These are phyloP conservation scores for Ecdyonurus torrentis DNA, from an alignment of 2,888 invertebrate genomes.

Conservation along the genomic window DNA sequence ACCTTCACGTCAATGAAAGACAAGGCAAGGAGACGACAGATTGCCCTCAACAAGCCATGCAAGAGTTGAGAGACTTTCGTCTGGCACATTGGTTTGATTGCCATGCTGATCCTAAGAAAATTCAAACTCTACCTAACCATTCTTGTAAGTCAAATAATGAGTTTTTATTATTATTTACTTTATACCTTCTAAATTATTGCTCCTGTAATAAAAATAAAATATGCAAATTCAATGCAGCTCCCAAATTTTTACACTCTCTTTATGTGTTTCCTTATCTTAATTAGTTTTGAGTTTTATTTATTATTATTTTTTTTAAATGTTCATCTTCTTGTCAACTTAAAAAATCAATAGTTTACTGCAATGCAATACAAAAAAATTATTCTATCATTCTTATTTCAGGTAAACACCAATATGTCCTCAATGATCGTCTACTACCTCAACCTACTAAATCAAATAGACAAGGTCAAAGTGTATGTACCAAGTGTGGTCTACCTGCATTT, in stretches of 20 bases:
- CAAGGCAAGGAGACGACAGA: not conserved
- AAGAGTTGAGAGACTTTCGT: not conserved
- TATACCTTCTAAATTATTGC: no score
- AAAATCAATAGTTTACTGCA: no score
- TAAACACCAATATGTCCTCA: not conserved
- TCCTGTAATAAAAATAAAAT: no score
- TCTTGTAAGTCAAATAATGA: not conserved
- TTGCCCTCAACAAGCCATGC: not conserved
- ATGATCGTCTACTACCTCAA: not conserved
- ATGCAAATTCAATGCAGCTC: no score
- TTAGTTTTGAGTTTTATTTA: no score
- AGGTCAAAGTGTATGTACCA: not conserved
- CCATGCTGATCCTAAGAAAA: not conserved
- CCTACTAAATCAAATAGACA: not conserved
- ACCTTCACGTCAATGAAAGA: not conserved
- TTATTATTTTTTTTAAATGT: no score
- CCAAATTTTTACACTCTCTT: no score
- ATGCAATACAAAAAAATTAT: no score
- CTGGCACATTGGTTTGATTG: not conserved
- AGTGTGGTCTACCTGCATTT: not conserved
- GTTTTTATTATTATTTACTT: not conserved
- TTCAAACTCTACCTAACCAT: not conserved
- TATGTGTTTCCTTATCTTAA: no score
- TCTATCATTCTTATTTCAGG: not conserved
- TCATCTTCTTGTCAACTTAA: no score